These are phyloP conservation scores for Ligdia adustata DNA, from an alignment of 2,888 invertebrate genomes.

Conservation along the genomic window DNA sequence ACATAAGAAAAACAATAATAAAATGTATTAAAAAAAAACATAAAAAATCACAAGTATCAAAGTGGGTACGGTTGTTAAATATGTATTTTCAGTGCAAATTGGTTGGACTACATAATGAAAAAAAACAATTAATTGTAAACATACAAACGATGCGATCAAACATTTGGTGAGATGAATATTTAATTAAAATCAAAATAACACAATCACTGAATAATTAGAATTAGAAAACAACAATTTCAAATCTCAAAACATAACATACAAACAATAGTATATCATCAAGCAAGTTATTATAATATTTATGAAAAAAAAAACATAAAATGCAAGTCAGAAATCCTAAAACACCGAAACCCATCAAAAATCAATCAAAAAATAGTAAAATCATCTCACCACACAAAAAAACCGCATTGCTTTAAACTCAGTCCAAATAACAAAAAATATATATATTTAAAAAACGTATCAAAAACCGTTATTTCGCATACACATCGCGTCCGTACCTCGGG, in stretches of 20 bases:
- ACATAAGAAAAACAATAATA: too few relatives aligned
- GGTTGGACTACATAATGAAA: conserved; percentile 58
- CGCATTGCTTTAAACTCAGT: conserved; percentile 41
- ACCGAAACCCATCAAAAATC: neutral
- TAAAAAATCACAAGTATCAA: too few relatives aligned
- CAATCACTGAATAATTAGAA: neutral
- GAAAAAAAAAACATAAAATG: too few relatives aligned
- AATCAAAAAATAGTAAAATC: conserved; percentile 18
- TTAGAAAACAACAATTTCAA: neutral
- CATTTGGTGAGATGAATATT: conserved; percentile 29
- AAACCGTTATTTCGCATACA: conserved; percentile 20
- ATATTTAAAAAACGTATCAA: conserved; percentile 31
- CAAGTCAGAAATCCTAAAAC: too few relatives aligned
- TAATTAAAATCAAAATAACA: too few relatives aligned
- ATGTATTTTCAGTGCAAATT: conserved; percentile 43
- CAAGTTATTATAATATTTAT: too few relatives aligned
- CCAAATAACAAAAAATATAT: conserved; percentile 33
- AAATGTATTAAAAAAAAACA: too few relatives aligned
- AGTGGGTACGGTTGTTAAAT: too few relatives aligned
- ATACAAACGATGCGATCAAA: conserved; percentile 33
- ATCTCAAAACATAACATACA: neutral
- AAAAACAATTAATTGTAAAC: conserved; percentile 37
- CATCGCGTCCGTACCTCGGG: conserved; percentile 73
- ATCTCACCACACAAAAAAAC: conserved; percentile 33
- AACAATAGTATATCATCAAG: too few relatives aligned